phyloP scores from a whole-genome alignment of 2,888 invertebrate species.

The Macrosiphum euphorbiae region DNA sequence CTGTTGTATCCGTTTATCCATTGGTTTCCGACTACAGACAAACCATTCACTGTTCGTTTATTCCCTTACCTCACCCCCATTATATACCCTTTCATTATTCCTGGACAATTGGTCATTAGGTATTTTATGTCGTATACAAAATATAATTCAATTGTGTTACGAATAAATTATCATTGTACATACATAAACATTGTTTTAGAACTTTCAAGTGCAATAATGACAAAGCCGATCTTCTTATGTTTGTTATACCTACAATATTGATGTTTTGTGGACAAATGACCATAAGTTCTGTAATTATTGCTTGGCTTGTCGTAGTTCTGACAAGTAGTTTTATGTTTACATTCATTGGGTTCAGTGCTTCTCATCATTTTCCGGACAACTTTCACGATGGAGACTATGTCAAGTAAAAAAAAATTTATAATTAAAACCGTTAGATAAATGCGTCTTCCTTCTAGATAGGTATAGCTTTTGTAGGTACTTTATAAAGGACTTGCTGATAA shows the following conservation, averaged over 20 bases:
- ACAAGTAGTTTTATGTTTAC: constrained; percentile 76
- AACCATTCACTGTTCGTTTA: constrained; percentile 70
- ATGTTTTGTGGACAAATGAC: constrained; percentile 67
- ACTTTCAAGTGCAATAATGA: constrained; percentile 53
- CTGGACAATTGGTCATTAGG: constrained; percentile 33
- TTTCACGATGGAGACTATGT: constrained; percentile 83
- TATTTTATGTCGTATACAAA: background rate
- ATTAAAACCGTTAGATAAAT: background rate
- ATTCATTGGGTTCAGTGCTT: constrained; percentile 79
- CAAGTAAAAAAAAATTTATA: constrained; percentile 71
- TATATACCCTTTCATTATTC: constrained; percentile 52
- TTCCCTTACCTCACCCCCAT: constrained; percentile 37
- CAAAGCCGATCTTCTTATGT: constrained; percentile 66
- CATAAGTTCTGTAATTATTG: constrained; percentile 70
- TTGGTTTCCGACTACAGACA: constrained; percentile 76
- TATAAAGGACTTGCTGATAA: background rate
- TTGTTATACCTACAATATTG: constrained; percentile 67
- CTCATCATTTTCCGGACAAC: constrained; percentile 84
- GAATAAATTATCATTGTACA: background rate
- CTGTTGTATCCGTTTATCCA: constrained; percentile 78
- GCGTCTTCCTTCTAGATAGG: background rate
- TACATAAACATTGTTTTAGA: constrained; percentile 37
- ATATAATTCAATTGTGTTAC: background rate
- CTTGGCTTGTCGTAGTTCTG: constrained; percentile 75
- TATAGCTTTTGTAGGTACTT: background rate